These are phyloP conservation scores for Catamblyrhynchus diadema DNA, from an alignment of 2,797 vertebrate genomes.

Conservation along the genomic window DNA sequence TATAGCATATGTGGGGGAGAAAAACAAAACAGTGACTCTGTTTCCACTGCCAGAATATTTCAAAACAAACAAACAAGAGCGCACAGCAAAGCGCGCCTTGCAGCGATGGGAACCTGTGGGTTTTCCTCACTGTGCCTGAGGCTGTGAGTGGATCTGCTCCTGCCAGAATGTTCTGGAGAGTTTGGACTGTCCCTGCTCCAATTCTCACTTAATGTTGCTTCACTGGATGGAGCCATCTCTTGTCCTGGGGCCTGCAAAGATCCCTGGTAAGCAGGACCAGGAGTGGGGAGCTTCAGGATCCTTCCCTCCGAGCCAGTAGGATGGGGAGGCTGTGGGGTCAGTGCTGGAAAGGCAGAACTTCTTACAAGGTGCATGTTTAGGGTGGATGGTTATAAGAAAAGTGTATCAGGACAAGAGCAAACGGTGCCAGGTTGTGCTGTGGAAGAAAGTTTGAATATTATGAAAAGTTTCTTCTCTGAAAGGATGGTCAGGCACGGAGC, in stretches of 20 bases:
- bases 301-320: rapidly evolving
- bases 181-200: neutral
- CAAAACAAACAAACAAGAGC: constrained; percentile 66
- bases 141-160: neutral
- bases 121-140: neutral
- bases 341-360: neutral
- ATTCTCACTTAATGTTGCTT: neutral
- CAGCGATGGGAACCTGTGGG: neutral
- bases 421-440: rapidly evolving
- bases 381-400: neutral
- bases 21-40: constrained; percentile 65
- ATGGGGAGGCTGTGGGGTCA: rapidly evolving
- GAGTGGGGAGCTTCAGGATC: neutral
- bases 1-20: constrained; percentile 62
- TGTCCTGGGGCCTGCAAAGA: neutral
- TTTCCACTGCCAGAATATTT: constrained; percentile 60
- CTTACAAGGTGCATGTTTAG: neutral
- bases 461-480: neutral
- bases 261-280: neutral
- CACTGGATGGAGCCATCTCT: neutral
- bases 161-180: rapidly evolving
- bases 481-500: neutral
- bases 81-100: constrained; percentile 12
- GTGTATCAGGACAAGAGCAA: neutral
- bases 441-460: neutral